These are phyloP conservation scores for Euzetes globulus DNA, from an alignment of 2,888 invertebrate genomes.

Conservation along the genomic window DNA sequence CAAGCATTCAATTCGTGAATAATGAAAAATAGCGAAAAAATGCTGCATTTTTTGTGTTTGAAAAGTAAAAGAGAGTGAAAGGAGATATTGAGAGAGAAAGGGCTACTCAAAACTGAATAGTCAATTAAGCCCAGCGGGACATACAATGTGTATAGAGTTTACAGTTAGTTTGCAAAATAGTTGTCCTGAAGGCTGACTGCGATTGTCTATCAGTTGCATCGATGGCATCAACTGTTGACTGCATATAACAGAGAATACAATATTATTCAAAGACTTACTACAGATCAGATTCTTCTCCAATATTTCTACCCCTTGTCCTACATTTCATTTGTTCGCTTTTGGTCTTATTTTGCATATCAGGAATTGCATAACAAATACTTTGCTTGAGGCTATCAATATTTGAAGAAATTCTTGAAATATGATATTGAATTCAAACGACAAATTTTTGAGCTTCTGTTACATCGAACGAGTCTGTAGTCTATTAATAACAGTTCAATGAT, in stretches of 20 bases:
- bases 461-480: neutral
- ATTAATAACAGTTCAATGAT: constrained; percentile 28
- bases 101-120: neutral
- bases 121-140: constrained; percentile 28
- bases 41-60: too few species aligned
- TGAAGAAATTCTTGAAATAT: constrained; percentile 20
- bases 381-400: constrained; percentile 17
- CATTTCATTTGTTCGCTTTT: constrained; percentile 15
- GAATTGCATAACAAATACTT: constrained; percentile 25
- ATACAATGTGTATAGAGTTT: neutral
- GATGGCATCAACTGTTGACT: constrained; percentile 10
- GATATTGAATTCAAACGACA: constrained; percentile 23
- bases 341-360: neutral
- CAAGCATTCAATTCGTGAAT: too few species aligned
- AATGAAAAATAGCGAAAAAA: too few species aligned
- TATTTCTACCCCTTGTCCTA: constrained; percentile 23
- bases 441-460: constrained; percentile 23
- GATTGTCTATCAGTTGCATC: constrained; percentile 25
- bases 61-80: constrained; percentile 14
- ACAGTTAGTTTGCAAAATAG: constrained; percentile 11
- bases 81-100: neutral
- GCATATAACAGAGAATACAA: neutral
- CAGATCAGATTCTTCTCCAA: neutral
- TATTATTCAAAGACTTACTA: neutral
- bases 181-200: constrained; percentile 17